phyloP scores from a whole-genome alignment of 2,797 vertebrate genomes.

The Artibeus lituratus region DNA sequence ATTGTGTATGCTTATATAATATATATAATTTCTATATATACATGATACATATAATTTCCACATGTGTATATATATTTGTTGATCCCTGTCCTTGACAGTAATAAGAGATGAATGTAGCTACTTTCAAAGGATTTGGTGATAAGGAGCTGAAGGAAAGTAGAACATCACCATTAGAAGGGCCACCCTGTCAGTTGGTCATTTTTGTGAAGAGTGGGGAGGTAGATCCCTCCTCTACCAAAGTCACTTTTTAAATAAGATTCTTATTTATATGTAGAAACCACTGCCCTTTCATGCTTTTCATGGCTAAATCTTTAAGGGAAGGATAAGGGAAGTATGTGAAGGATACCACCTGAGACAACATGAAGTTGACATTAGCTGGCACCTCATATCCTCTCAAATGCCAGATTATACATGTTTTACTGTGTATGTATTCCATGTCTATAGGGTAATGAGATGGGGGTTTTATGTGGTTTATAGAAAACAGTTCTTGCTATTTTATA shows the following conservation, averaged over 20 bases:
- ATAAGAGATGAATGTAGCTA: not conserved
- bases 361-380: conserved; percentile 1
- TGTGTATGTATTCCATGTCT: not conserved
- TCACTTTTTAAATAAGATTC: not conserved
- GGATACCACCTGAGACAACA: conserved; percentile 42
- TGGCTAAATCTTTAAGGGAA: not conserved
- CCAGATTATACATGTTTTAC: conserved; percentile 27
- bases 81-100: not conserved
- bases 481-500: conserved; percentile 20
- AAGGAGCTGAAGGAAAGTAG: not conserved
- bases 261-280: not conserved
- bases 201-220: not conserved
- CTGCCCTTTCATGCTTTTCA: not conserved
- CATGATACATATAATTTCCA: too few relatives aligned
- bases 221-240: not conserved
- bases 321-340: not conserved
- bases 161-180: not conserved
- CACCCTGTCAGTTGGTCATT: not conserved
- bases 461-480: conserved; percentile 49
- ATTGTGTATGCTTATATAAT: too few relatives aligned
- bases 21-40: too few relatives aligned
- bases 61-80: not conserved
- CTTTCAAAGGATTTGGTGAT: not conserved
- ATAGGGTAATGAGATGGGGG: not conserved
- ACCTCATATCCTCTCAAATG: not conserved